These are phyloP conservation scores for Phaethornis superciliosus DNA, from an alignment of 2,113 vertebrate genomes.

Conservation along the genomic window DNA sequence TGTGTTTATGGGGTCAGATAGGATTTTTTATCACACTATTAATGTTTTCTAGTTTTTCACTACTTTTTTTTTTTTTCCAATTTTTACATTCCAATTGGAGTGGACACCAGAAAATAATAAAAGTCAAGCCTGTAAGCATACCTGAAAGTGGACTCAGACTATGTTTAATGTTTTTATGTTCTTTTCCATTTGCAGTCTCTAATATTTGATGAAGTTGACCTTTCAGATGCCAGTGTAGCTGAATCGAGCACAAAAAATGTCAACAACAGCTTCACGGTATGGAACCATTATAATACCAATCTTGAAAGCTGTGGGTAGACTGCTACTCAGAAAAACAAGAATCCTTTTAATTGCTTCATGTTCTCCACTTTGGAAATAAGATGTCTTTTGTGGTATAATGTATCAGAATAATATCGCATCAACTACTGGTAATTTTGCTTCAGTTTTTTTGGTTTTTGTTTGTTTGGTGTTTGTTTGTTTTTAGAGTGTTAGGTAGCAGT, in stretches of 20 bases:
- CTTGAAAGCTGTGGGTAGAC: neutral
- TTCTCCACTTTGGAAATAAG: neutral
- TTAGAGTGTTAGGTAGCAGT: neutral
- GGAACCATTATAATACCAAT: constrained; percentile 32
- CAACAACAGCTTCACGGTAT: constrained; percentile 99
- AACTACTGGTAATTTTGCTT: neutral
- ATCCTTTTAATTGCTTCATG: neutral
- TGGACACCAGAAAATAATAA: neutral
- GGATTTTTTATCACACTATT: neutral
- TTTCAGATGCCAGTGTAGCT: constrained; percentile 97
- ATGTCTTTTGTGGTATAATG: neutral
- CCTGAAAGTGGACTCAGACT: neutral
- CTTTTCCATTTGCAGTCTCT: constrained; percentile 86
- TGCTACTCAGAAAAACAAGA: neutral
- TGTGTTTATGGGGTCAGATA: neutral
- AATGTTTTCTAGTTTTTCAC: neutral
- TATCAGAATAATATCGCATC: neutral
- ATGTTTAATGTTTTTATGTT: constrained; percentile 57
- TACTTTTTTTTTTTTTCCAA: neutral
- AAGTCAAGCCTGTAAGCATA: neutral
- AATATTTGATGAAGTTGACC: constrained; percentile 98
- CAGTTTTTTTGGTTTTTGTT: neutral
- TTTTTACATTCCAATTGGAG: neutral
- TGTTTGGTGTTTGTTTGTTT: no score
- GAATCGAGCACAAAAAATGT: constrained; percentile 99